These are phyloP conservation scores for Oscheius sp. DNA, from an alignment of 1,140 invertebrate species.

Conservation along the genomic window DNA sequence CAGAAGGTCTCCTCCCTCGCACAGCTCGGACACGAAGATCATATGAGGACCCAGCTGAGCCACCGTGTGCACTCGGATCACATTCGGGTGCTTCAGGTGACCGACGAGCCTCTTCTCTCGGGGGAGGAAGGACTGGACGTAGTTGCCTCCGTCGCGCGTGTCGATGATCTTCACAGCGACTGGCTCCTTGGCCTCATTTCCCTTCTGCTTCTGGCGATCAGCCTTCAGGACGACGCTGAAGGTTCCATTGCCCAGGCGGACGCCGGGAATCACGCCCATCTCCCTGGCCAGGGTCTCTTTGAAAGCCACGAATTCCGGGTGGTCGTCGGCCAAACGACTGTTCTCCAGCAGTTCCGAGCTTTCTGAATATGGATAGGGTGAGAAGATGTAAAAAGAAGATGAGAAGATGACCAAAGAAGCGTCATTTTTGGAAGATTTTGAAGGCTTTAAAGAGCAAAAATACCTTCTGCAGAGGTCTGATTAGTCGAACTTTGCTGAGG, in stretches of 20 bases:
- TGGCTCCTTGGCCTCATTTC: neutral
- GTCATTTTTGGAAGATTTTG: too few relatives aligned
- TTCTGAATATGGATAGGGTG: neutral
- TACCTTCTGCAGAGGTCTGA: too few relatives aligned
- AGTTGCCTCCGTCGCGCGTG: neutral
- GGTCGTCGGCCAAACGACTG: neutral
- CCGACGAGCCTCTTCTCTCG: neutral
- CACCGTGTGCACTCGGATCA: neutral
- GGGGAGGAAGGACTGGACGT: neutral
- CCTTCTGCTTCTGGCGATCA: neutral
- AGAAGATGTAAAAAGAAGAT: too few relatives aligned
- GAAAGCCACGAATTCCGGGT: neutral
- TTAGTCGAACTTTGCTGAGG: too few relatives aligned
- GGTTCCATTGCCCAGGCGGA: neutral
- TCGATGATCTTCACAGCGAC: neutral
- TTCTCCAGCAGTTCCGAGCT: neutral
- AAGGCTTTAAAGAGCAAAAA: too few relatives aligned
- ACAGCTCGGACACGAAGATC: slow-evolving; percentile 46
- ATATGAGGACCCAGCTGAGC: neutral
- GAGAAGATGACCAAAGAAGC: neutral
- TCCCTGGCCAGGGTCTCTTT: neutral
- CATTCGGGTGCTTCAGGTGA: neutral
- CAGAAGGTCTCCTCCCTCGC: slow-evolving; percentile 48
- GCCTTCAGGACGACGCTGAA: neutral
- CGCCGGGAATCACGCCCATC: neutral